These are phyloP conservation scores for Tenualosa ilisha DNA, from an alignment of 2,797 vertebrate species.

Conservation along the genomic window DNA sequence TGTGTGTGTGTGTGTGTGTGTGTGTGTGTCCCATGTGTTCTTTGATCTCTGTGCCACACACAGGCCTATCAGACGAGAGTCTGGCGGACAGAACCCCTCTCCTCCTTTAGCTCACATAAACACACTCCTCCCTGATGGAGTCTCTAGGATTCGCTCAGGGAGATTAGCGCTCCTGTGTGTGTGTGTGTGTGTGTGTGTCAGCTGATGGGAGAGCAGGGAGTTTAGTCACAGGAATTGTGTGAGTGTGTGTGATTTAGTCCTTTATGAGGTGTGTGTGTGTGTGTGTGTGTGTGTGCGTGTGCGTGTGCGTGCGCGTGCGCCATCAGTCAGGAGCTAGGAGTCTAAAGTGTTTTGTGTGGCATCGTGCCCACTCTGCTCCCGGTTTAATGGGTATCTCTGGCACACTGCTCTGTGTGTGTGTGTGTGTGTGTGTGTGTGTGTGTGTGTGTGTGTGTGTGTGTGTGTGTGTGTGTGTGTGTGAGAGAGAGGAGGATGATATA, in stretches of 20 bases:
- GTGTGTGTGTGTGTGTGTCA: too few species aligned
- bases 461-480: neutral
- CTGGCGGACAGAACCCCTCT: too few species aligned
- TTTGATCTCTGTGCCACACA: too few species aligned
- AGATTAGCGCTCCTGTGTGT: neutral
- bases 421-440: neutral
- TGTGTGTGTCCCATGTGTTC: too few species aligned
- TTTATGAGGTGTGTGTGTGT: constrained; percentile 7
- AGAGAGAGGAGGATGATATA: neutral
- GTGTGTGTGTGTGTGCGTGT: neutral
- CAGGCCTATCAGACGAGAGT: too few species aligned
- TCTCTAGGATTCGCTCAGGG: too few species aligned
- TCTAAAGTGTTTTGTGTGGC: neutral
- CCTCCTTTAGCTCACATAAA: too few species aligned
- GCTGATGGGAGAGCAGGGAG: neutral
- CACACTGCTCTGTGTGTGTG: neutral
- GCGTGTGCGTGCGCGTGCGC: neutral
- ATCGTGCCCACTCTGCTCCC: neutral
- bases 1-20: too few species aligned
- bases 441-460: neutral
- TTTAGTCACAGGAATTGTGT: neutral
- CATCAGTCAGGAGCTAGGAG: neutral
- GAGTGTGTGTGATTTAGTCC: neutral
- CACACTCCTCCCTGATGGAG: too few species aligned
- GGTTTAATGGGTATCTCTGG: neutral